A percentile compares a stretch with the other conserved stretches of the same genome.
Evolutionary conservation across 2,888 invertebrate species (phyloP).

Genomic region (Eupithecia tripunctaria): DNA sequence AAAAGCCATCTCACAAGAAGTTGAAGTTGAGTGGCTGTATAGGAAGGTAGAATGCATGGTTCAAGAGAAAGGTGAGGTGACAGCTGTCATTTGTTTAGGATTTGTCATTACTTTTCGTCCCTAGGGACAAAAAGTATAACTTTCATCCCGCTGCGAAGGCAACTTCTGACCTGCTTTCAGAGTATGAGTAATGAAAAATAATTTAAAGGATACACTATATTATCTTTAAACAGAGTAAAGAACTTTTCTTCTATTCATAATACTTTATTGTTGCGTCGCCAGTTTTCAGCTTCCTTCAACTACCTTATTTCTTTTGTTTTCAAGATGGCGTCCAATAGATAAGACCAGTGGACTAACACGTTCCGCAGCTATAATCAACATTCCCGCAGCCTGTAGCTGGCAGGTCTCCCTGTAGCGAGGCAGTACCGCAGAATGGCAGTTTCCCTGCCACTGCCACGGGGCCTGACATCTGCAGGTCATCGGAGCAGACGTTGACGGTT

Average conservation of each 20-base stretch:
- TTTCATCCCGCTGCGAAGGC: too few species aligned
- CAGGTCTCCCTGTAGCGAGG: not conserved
- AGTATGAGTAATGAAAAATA: too few species aligned
- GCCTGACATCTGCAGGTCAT: conserved; percentile 6
- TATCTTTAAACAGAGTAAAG: not conserved
- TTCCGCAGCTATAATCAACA: conserved; percentile 5
- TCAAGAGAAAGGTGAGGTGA: too few species aligned
- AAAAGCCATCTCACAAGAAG: too few species aligned
- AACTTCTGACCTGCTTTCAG: too few species aligned
- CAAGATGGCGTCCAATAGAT: not conserved
- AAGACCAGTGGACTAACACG: not conserved
- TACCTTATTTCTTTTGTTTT: not conserved
- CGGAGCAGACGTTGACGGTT: not conserved
- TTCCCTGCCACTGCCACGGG: not conserved
- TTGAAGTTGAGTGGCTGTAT: too few species aligned
- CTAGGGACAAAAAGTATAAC: too few species aligned
- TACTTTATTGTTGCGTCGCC: not conserved
- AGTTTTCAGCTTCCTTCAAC: not conserved
- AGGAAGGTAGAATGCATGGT: too few species aligned
- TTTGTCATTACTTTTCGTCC: too few species aligned
- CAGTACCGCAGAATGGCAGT: not conserved
- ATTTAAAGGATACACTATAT: too few species aligned
- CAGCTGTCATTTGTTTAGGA: too few species aligned
- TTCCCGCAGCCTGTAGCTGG: not conserved
- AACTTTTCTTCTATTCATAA: not conserved